Percentiles rank a stretch among this genome's conserved stretches.
phyloP scores from a whole-genome alignment of 1,140 invertebrate species.

The Prorops nasuta region DNA sequence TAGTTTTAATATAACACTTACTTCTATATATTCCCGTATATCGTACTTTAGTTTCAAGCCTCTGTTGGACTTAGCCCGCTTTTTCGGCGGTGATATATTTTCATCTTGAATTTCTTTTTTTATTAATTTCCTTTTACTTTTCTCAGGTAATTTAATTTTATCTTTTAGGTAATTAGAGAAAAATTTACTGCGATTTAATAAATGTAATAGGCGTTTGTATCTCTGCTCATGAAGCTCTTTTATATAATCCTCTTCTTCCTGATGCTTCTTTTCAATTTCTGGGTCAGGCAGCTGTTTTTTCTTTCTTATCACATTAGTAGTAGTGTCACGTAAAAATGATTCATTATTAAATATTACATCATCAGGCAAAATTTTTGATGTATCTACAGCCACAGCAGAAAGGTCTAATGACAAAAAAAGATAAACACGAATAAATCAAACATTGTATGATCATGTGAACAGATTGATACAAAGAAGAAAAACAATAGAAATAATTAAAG shows the following conservation, averaged over 20 bases:
- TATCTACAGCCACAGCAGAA: neutral
- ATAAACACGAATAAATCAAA: no score
- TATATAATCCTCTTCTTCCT: constrained; percentile 28
- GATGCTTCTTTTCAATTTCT: constrained; percentile 9
- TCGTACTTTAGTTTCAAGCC: neutral
- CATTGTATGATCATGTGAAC: no score
- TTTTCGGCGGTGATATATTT: neutral
- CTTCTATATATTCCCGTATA: neutral
- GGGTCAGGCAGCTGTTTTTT: neutral
- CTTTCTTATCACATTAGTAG: neutral
- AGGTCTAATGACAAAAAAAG: no score
- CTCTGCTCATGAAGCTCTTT: constrained; percentile 30
- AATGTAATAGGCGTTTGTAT: constrained; percentile 46
- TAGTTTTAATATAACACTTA: neutral
- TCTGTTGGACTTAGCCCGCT: neutral
- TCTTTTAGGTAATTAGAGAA: constrained; percentile 44
- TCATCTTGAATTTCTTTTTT: constrained; percentile 4
- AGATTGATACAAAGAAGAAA: no score
- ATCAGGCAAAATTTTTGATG: neutral
- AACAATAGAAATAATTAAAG: no score
- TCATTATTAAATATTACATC: constrained; percentile 7
- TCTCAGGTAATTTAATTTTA: constrained; percentile 35
- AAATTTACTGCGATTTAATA: constrained; percentile 52
- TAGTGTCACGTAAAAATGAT: neutral
- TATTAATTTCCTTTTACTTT: constrained; percentile 6